Conservation (phyloP, 2,113 vertebrate species). For the Eulemur macaco region DNA sequence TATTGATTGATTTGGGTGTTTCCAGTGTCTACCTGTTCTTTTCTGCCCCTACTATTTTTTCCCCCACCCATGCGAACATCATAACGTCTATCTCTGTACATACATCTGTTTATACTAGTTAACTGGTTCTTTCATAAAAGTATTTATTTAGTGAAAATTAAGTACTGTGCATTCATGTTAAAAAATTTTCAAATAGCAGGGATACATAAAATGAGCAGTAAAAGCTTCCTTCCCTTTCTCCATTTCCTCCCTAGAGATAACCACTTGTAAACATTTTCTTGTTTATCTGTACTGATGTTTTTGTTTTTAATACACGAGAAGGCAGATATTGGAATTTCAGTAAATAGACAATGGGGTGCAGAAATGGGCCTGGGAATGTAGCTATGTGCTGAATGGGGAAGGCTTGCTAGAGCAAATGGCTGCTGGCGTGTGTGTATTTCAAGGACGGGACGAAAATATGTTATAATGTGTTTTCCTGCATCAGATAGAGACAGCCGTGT, state of each 20-base stretch:
- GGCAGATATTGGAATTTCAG: not conserved
- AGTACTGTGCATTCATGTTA: not conserved
- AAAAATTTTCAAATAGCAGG: not conserved
- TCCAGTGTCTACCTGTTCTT: not conserved
- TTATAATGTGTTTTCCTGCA: not conserved
- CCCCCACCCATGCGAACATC: not conserved
- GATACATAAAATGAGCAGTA: not conserved
- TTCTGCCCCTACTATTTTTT: not conserved
- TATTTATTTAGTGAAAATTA: not conserved
- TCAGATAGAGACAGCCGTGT: not conserved
- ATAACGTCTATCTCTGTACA: not conserved
- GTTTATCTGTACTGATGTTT: not conserved
- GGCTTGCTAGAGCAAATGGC: not conserved
- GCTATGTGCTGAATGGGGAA: not conserved
- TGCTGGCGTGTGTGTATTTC: not conserved
- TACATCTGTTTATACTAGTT: not conserved
- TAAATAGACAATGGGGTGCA: not conserved
- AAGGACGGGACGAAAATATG: not conserved
- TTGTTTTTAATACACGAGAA: not conserved
- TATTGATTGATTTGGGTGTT: not conserved
- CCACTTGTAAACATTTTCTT: not conserved
- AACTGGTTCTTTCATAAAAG: slow-evolving; percentile 16
- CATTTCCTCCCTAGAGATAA: not conserved
- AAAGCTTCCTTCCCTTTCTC: not conserved
- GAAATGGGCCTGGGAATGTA: not conserved